These are phyloP conservation scores for Brienomyrus brachyistius DNA, from an alignment of 2,113 vertebrate species.

Conservation along the genomic window DNA sequence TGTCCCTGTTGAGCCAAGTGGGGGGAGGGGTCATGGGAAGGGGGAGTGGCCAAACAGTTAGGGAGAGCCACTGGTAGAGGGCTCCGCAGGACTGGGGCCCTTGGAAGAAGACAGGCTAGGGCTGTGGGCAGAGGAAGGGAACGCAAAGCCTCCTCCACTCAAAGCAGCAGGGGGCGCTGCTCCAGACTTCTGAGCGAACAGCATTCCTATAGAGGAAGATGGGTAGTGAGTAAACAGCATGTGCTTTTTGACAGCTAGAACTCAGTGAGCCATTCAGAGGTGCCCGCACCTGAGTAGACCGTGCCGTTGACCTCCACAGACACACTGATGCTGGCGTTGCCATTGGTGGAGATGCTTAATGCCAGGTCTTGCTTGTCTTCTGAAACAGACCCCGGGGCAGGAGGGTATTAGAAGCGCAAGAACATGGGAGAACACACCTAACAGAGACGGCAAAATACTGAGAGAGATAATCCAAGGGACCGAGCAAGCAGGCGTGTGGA, in stretches of 20 bases:
- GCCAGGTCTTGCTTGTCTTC: conserved; percentile 67
- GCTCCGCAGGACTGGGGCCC: conserved; percentile 58
- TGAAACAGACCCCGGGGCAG: conserved; percentile 15
- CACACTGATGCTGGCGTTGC: conserved; percentile 63
- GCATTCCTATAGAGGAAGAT: conserved; percentile 49
- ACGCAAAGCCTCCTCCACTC: conserved; percentile 48
- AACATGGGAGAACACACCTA: background rate
- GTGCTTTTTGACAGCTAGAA: background rate
- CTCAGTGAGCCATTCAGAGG: no score
- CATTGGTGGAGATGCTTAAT: conserved; percentile 64
- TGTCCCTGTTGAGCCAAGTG: conserved; percentile 44
- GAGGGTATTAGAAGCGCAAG: background rate
- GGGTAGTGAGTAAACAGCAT: background rate
- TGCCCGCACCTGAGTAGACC: conserved; percentile 59
- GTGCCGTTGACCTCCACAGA: conserved; percentile 72
- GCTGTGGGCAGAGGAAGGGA: conserved; percentile 52
- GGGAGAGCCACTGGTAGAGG: conserved; percentile 56
- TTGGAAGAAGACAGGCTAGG: conserved; percentile 60
- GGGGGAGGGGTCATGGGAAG: conserved; percentile 32
- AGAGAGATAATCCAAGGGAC: background rate
- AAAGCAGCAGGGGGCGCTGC: conserved; percentile 47
- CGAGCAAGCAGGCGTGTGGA: background rate
- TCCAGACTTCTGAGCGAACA: conserved; percentile 63
- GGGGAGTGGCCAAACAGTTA: conserved; percentile 39
- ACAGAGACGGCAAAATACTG: background rate